These are phyloP conservation scores for Thunnus maccoyii DNA, from an alignment of 2,113 vertebrate genomes.

Conservation along the genomic window DNA sequence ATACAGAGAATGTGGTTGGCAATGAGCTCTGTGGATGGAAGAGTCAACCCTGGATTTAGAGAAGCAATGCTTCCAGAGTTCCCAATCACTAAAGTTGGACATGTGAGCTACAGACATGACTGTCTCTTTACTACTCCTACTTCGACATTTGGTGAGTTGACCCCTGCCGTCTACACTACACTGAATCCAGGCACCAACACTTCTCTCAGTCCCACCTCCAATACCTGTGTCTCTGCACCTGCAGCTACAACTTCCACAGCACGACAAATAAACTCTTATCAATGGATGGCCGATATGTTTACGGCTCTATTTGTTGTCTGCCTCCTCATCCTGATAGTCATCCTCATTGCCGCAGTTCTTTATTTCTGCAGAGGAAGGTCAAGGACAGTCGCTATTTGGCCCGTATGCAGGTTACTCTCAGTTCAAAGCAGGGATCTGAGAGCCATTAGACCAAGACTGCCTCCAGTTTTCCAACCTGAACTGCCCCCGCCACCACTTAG, in stretches of 20 bases:
- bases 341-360: not conserved
- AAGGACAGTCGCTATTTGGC: conserved; percentile 11
- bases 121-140: conserved; percentile 29
- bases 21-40: conserved; percentile 34
- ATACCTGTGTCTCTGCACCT: not conserved
- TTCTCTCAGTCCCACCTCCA: not conserved
- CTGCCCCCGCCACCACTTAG: conserved; percentile 35
- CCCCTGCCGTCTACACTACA: not conserved
- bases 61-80: conserved; percentile 77
- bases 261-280: not conserved
- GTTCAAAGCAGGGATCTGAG: conserved; percentile 42
- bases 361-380: conserved; percentile 51
- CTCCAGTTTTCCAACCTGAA: conserved; percentile 40
- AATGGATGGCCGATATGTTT: not conserved
- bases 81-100: conserved; percentile 50
- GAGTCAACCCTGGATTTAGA: conserved; percentile 52
- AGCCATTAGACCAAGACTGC: conserved; percentile 48
- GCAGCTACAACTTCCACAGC: not conserved
- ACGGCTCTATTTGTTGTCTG: conserved; percentile 50
- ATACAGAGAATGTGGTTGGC: conserved; percentile 59
- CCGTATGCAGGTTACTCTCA: conserved; percentile 25
- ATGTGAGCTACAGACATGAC: conserved; percentile 40
- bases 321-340: conserved; percentile 27
- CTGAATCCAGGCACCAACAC: not conserved
- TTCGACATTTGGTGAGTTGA: not conserved